Conservation (phyloP, 1,140 invertebrate species). For the Neodiprion lecontei region DNA sequence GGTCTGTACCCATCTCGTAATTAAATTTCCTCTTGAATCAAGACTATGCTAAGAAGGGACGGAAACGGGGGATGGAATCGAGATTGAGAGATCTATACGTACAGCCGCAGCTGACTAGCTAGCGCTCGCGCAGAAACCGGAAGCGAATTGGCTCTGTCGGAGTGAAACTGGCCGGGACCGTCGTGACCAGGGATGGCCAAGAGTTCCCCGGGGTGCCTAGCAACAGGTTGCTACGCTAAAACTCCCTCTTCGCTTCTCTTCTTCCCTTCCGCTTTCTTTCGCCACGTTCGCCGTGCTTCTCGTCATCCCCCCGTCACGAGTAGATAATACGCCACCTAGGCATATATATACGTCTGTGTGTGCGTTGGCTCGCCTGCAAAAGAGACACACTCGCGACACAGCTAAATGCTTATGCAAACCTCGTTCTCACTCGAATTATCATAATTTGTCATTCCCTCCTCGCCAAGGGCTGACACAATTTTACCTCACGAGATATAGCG, state of each 20-base stretch:
- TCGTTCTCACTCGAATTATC: too few relatives aligned
- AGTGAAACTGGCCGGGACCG: not conserved
- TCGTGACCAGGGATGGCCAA: conserved; percentile 36
- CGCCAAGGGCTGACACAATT: too few relatives aligned
- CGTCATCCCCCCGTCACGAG: not conserved
- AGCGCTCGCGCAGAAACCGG: not conserved
- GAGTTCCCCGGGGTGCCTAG: conserved; percentile 55
- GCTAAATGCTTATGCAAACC: too few relatives aligned
- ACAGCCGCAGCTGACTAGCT: not conserved
- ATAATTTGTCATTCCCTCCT: too few relatives aligned
- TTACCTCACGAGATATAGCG: too few relatives aligned
- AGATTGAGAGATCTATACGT: not conserved
- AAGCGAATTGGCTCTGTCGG: conserved; percentile 3
- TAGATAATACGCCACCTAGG: too few relatives aligned
- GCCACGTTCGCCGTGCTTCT: not conserved
- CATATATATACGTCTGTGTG: too few relatives aligned
- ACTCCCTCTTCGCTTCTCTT: conserved; percentile 33
- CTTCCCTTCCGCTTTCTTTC: not conserved
- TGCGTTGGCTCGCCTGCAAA: too few relatives aligned
- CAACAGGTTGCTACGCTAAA: conserved; percentile 59
- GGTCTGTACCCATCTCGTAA: not conserved
- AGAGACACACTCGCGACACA: too few relatives aligned
- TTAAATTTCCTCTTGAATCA: conserved; percentile 1
- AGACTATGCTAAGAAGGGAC: not conserved
- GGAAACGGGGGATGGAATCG: too few relatives aligned